Base-by-base conservation (phyloP, 2,888 invertebrate genomes). In the Amiota mariae region DNA sequence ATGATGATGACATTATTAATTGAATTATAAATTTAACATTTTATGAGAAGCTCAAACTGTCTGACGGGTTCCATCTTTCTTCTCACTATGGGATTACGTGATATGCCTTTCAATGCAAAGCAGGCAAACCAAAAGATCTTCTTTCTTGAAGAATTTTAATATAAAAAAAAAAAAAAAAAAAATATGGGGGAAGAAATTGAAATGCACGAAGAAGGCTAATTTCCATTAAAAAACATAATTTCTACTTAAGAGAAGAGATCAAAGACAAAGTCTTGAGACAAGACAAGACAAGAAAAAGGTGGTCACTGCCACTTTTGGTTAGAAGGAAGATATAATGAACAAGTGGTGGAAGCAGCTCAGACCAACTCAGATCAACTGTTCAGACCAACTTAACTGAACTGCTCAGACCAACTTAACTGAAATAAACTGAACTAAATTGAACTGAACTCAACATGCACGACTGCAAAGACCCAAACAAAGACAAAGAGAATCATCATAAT, bases 21-120 rank as follows among this genome's bases (percentile, higher is more conserved):
- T 88, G 86, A 88, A 88, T 86, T 88, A 88, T 88, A 88, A 88
- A 88, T 88, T 88, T 78, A 70, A 82, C 78, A 81, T 87, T 88
- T 88, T 88, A 88, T 85, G 78, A 75, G 71, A 64, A 36, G 72
- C 77, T 66, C 20, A 24, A 74, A 48, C 76, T 70, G 64, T 15
- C 36, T 36, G 36, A 36, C 8, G 2, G 36, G 36, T 36, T 36
- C 68, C 24, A 77, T 76, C 75, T 73, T 73, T 64, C 51, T 48
- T 54, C 71, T 72, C 75, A 72, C 75, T 24, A 71, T 75, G 72
- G 75, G 75, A 80, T 79, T 87, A 84, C 87, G 85, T 87, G 88
- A 81, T 84, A 77, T 79, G 85, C 79, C 80, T 81, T 56, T 6
- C 36, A 36, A 36, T 54, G 66, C 70, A 66, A 36, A 24, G 24